phyloP scores from a whole-genome alignment of 2,113 vertebrate genomes.

The Stigmatopora nigra region DNA sequence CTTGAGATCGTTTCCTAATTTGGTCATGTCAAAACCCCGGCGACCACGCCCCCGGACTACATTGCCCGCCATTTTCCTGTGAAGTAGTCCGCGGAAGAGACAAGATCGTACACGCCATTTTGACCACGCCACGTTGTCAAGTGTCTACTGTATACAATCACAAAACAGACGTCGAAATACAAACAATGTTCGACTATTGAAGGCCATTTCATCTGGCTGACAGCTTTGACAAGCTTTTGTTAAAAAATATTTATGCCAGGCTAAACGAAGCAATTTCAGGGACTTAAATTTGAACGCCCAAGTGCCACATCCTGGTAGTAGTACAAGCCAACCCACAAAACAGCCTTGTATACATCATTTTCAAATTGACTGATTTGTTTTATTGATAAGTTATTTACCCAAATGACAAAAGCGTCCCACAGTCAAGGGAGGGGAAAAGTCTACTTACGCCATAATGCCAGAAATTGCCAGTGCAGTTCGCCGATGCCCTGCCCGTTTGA shows the following conservation, averaged over 20 bases:
- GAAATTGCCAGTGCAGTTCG: slow-evolving; percentile 66
- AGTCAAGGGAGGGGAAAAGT: neutral
- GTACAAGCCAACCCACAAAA: neutral
- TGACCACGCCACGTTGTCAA: slow-evolving; percentile 71
- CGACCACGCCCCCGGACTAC: slow-evolving; percentile 41
- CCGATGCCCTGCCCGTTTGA: slow-evolving; percentile 67
- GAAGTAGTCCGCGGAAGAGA: slow-evolving; percentile 11
- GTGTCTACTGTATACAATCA: neutral
- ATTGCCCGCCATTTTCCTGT: slow-evolving; percentile 68
- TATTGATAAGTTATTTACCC: no score
- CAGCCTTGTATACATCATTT: no score
- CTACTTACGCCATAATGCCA: slow-evolving; percentile 76
- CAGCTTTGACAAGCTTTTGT: neutral
- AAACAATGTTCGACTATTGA: neutral
- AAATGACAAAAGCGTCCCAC: neutral
- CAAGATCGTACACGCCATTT: slow-evolving; percentile 63
- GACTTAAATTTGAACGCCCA: neutral
- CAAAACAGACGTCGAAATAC: neutral
- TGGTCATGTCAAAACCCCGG: slow-evolving; percentile 49
- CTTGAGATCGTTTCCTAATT: slow-evolving; percentile 60
- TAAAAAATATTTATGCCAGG: neutral
- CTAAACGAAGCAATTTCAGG: neutral
- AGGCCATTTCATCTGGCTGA: neutral
- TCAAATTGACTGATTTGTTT: no score
- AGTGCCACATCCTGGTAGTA: neutral